Evolutionary conservation across 2,113 vertebrate genomes (phyloP).

Genomic region (Alethe castanea): DNA sequence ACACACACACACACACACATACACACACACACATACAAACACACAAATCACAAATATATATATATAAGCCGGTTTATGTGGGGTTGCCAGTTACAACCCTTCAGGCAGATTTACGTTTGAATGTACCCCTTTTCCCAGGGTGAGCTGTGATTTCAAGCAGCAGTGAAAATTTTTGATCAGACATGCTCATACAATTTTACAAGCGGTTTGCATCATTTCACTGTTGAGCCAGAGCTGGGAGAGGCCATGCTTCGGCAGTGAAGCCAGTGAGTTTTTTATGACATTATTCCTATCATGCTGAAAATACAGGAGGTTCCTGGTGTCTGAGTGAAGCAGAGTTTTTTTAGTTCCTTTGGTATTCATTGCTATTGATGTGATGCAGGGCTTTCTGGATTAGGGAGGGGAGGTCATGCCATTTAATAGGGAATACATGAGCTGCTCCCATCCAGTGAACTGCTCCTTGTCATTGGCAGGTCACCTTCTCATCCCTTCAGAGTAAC

Average conservation of each 20-base stretch:
- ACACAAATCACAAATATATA: too few species aligned
- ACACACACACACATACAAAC: neutral
- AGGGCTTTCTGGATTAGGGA: neutral
- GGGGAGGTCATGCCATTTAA: neutral
- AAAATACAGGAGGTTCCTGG: neutral
- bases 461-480: neutral
- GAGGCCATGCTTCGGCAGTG: neutral
- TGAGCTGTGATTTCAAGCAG: neutral
- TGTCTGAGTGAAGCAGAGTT: neutral
- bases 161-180: neutral
- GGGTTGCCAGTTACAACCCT: neutral
- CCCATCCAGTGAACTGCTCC: neutral
- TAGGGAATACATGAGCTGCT: neutral
- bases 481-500: neutral
- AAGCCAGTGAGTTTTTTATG: neutral
- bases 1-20: neutral
- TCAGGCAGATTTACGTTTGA: neutral
- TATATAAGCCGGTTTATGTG: neutral
- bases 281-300: neutral
- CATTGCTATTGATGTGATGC: neutral
- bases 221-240: neutral
- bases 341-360: neutral
- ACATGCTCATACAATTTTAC: neutral
- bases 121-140: neutral
- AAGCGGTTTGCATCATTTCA: neutral